These are phyloP conservation scores for Etheostoma perlongum DNA, from an alignment of 2,797 vertebrate species.

Conservation along the genomic window DNA sequence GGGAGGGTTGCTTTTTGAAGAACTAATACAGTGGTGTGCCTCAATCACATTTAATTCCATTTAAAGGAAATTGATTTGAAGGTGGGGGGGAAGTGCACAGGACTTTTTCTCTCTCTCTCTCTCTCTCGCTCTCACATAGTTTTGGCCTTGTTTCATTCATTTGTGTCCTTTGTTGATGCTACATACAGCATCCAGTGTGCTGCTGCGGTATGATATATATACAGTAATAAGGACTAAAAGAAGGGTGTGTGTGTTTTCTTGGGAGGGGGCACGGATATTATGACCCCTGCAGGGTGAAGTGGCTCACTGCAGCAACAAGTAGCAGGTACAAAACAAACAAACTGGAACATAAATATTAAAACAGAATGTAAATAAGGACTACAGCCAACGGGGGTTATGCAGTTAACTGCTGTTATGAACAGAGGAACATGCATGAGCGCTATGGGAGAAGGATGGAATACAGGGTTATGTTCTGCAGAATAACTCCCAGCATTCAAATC, in stretches of 20 bases:
- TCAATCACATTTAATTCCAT: conserved; percentile 86
- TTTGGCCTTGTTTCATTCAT: conserved; percentile 39
- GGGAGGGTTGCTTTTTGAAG: conserved; percentile 78
- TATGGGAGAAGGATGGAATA: not conserved
- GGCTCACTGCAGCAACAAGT: conserved; percentile 52
- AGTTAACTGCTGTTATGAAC: conserved; percentile 9
- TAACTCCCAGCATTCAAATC: not conserved
- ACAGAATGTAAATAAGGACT: conserved; percentile 34
- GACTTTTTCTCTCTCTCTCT: not conserved
- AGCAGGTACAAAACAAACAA: not conserved
- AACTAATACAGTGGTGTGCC: conserved; percentile 84
- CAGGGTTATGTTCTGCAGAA: not conserved
- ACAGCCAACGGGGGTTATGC: not conserved
- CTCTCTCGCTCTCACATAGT: conserved; percentile 31
- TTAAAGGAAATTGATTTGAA: conserved; percentile 87
- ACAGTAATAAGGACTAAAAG: conserved; percentile 5
- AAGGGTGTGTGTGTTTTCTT: too few species aligned
- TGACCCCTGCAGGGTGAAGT: not conserved
- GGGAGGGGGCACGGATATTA: too few species aligned
- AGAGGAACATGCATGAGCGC: not conserved
- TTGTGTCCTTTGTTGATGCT: conserved; percentile 11
- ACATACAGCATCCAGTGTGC: not conserved
- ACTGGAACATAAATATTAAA: conserved; percentile 38
- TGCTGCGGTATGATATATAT: conserved; percentile 22
- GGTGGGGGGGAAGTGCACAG: conserved; percentile 29